Conservation (phyloP, 2,888 invertebrate genomes). For the Pyralis farinalis region DNA sequence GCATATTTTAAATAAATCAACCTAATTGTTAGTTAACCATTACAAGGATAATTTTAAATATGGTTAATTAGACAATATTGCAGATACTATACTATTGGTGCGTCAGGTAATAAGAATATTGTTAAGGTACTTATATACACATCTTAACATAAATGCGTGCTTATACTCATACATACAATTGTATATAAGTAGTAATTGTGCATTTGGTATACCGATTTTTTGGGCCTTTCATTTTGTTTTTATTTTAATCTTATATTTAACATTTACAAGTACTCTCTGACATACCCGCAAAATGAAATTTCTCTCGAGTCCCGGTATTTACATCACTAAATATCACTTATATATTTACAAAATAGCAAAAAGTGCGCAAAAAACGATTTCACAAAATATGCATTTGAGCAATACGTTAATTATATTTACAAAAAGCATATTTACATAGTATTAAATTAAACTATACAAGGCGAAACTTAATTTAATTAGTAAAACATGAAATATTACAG, state of each 20-base stretch:
- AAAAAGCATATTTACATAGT: constrained; percentile 62
- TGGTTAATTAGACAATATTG: constrained; percentile 41
- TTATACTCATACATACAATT: constrained; percentile 50
- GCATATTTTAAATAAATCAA: constrained; percentile 5
- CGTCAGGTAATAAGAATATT: constrained; percentile 37
- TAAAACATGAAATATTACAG: constrained; percentile 13
- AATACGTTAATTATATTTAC: constrained; percentile 76
- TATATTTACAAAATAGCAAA: constrained; percentile 76
- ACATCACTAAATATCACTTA: constrained; percentile 38
- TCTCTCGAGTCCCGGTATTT: constrained; percentile 59
- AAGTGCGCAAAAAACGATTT: constrained; percentile 78
- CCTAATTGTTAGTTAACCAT: constrained; percentile 9
- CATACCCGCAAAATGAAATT: constrained; percentile 38
- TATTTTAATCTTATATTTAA: constrained; percentile 49
- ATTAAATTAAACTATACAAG: constrained; percentile 24
- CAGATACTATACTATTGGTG: constrained; percentile 61
- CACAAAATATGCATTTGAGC: constrained; percentile 81
- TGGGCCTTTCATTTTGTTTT: constrained; percentile 66
- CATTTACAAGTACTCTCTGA: constrained; percentile 17
- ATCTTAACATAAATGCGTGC: constrained; percentile 45
- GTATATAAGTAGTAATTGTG: constrained; percentile 69
- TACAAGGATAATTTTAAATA: constrained; percentile 15
- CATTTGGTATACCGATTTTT: constrained; percentile 73
- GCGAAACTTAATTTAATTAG: constrained; percentile 2
- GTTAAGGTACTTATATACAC: constrained; percentile 43